Evolutionary conservation across 2,888 invertebrate species (phyloP), one percentile per base, ranked within the genome.

Genomic region (Patella depressa): DNA sequence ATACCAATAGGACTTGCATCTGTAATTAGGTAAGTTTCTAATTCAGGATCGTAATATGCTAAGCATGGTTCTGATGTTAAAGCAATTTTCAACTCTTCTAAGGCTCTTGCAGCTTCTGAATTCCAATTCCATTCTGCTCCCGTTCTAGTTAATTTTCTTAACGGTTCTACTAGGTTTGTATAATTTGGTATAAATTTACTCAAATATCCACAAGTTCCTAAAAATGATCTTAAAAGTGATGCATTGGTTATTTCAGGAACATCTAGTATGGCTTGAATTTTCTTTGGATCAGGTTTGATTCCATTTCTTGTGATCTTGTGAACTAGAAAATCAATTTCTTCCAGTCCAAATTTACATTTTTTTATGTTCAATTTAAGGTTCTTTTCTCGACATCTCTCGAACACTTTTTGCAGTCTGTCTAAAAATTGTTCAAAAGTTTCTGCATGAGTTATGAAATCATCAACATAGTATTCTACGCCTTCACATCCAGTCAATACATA

Each of bases 1-100:
- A 85, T 54, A 9, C 85, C 85, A 19, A 82, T 81, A 72, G 85
- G 86, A 54, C 84, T 82, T 7, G 85, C 85, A 77, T 87, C 84
- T 14, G 85, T 85, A 29, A 82, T 19, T 9, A 86, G 34, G 69
- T 84, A 79, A n/a, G 82, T 84, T n/a, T 53, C 57, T 69, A 75
- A 55, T 12, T 77, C 53, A 1, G 80, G 81, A 74, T 87, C 77
- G 77, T 81, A 85, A 75, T 84, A 85, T 11, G 65, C 76, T 78
- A 85, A 80, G 9, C 82, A 81, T 24, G 77, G 12, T 11, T 73
- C 54, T 54, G 76, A 79, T 57, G 80, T 77, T 7, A 85, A 77
- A n/a, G 53, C 74, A 74, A 73, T 24, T 71, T 84, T 83, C 12
- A 87, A 76, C n/a, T 77, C 79, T 14, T 83, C 76, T 75, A 85